A percentile compares a stretch with the other conserved stretches of the same genome.
phyloP scores from a whole-genome alignment of 2,113 vertebrate genomes.

The Cebidichthys violaceus region DNA sequence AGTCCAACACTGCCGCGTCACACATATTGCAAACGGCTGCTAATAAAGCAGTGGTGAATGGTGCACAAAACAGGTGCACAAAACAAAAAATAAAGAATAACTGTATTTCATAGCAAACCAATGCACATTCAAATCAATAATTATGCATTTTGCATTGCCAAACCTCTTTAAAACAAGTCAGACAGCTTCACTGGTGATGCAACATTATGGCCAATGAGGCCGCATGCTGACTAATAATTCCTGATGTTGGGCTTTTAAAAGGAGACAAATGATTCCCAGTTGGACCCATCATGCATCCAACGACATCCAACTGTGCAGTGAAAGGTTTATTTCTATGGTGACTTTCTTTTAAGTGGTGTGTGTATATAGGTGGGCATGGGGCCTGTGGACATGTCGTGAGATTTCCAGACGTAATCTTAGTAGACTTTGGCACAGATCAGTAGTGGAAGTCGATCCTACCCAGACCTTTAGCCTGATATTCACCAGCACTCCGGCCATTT shows the following conservation, averaged over 20 bases:
- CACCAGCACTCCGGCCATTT: slow-evolving; percentile 40
- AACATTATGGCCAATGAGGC: neutral
- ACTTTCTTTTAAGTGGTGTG: neutral
- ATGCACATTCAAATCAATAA: neutral
- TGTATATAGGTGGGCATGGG: neutral
- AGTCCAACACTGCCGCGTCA: neutral
- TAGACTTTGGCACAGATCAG: slow-evolving; percentile 24
- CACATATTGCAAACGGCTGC: slow-evolving; percentile 7
- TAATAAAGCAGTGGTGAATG: neutral
- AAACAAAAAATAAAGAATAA: no score
- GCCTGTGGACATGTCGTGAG: slow-evolving; percentile 8
- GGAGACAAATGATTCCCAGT: slow-evolving; percentile 2
- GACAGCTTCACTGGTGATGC: neutral
- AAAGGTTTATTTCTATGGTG: slow-evolving; percentile 19
- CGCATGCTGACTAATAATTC: slow-evolving; percentile 7
- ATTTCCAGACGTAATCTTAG: slow-evolving; percentile 29
- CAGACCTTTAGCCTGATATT: slow-evolving; percentile 49
- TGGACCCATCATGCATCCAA: neutral
- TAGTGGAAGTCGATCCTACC: slow-evolving; percentile 20
- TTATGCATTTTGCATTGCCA: neutral
- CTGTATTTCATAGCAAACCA: neutral
- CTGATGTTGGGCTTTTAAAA: slow-evolving; percentile 5
- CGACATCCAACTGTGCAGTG: neutral
- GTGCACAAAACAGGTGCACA: neutral
- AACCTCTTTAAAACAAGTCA: neutral